These are phyloP conservation scores for Carettochelys insculpta DNA, from an alignment of 2,113 vertebrate genomes.

Conservation along the genomic window DNA sequence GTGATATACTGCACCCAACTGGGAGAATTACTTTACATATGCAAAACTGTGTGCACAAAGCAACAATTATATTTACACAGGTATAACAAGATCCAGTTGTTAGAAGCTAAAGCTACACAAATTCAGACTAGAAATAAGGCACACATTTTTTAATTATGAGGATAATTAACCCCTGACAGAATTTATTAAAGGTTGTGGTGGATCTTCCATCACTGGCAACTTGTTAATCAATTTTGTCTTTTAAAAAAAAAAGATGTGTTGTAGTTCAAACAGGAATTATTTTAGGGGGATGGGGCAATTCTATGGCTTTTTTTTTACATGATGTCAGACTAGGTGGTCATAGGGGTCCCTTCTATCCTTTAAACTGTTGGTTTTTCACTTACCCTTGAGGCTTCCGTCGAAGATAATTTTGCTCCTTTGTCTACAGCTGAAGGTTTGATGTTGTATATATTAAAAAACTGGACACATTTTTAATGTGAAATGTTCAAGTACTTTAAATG, in stretches of 20 bases:
- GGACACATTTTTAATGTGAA: background rate
- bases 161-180: background rate
- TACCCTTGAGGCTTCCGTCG: background rate
- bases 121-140: background rate
- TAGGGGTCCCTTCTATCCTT: background rate
- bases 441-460: background rate
- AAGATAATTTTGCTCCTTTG: background rate
- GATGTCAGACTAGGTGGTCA: background rate
- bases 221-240: background rate
- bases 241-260: background rate
- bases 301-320: background rate
- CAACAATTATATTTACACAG: background rate
- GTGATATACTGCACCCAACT: background rate
- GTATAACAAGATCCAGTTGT: background rate
- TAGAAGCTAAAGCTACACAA: background rate
- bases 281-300: background rate
- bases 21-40: background rate
- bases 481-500: constrained; percentile 31
- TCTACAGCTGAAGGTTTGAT: background rate
- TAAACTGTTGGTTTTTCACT: background rate
- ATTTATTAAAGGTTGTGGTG: background rate
- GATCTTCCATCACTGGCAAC: background rate
- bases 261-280: background rate
- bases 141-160: background rate
- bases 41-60: background rate